phyloP scores from a whole-genome alignment of 2,888 invertebrate genomes.

The Anticlea derivata region DNA sequence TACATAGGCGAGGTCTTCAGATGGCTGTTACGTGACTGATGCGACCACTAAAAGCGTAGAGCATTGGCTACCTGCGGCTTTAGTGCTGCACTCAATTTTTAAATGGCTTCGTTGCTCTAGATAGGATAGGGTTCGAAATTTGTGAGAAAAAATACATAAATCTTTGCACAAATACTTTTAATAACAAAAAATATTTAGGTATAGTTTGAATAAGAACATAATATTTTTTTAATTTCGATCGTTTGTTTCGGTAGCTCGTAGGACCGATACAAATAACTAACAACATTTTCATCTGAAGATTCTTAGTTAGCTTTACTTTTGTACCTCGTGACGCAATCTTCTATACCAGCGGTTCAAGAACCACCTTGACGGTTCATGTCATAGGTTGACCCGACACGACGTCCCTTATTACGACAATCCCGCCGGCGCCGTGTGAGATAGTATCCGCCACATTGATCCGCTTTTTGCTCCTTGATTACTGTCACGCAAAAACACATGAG shows the following conservation, averaged over 20 bases:
- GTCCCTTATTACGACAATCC: conserved; percentile 40
- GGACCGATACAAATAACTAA: too few relatives aligned
- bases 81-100: conserved; percentile 13
- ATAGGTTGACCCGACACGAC: conserved; percentile 14
- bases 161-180: too few relatives aligned
- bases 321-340: too few relatives aligned
- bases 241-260: too few relatives aligned
- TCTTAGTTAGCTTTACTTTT: too few relatives aligned
- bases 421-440: conserved; percentile 45
- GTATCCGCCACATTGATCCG: conserved; percentile 47
- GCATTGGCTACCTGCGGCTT: conserved; percentile 5
- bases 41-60: conserved; percentile 8
- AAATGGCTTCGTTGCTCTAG: background rate
- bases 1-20: background rate
- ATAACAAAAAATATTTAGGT: too few relatives aligned
- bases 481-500: conserved; percentile 55
- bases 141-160: too few relatives aligned
- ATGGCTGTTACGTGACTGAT: conserved; percentile 7
- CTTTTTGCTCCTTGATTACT: conserved; percentile 53
- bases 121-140: too few relatives aligned
- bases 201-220: too few relatives aligned
- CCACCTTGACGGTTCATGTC: conserved; percentile 3
- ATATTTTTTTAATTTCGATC: too few relatives aligned
- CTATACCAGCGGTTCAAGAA: too few relatives aligned
- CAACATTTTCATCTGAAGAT: too few relatives aligned